Evolutionary conservation across 53 echinoderm and acorn worm species (phyloP).

Genomic region (Temnopleurus reevesii): DNA sequence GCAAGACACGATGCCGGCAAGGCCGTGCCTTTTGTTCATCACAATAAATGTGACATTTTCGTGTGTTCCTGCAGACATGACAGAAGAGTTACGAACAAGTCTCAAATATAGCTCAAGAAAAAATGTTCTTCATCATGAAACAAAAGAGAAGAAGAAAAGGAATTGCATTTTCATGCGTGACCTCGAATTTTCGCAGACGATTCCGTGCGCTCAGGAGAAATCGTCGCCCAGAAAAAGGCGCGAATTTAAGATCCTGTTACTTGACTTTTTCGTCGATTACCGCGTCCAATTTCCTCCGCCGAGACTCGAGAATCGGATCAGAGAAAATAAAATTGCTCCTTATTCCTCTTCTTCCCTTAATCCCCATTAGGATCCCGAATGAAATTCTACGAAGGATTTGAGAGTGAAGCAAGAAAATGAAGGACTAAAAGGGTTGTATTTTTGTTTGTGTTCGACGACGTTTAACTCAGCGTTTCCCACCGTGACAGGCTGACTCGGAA

Average conservation of each 20-base stretch:
- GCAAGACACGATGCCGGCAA: background rate
- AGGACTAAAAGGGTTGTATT: background rate
- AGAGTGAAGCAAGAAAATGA: background rate
- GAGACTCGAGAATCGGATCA: constrained; percentile 26
- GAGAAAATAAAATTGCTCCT: constrained; percentile 42
- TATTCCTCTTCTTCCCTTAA: background rate
- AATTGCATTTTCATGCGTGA: constrained; percentile 20
- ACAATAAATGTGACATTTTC: background rate
- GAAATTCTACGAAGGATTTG: background rate
- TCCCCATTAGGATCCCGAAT: background rate
- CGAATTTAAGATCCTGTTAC: constrained; percentile 40
- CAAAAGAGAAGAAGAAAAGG: background rate
- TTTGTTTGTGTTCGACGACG: background rate
- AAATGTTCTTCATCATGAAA: background rate
- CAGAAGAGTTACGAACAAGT: no score
- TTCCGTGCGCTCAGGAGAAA: background rate
- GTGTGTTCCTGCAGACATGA: background rate
- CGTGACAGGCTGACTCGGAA: background rate
- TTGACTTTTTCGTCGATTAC: constrained; percentile 36
- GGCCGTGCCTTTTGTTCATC: background rate
- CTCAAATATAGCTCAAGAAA: no score
- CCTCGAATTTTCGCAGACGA: constrained; percentile 4
- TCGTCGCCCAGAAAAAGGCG: constrained; percentile 12
- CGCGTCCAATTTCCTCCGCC: constrained; percentile 2
- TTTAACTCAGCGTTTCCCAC: background rate